Conservation (phyloP, 2,113 vertebrate genomes). For the Melanerpes aurifrons region DNA sequence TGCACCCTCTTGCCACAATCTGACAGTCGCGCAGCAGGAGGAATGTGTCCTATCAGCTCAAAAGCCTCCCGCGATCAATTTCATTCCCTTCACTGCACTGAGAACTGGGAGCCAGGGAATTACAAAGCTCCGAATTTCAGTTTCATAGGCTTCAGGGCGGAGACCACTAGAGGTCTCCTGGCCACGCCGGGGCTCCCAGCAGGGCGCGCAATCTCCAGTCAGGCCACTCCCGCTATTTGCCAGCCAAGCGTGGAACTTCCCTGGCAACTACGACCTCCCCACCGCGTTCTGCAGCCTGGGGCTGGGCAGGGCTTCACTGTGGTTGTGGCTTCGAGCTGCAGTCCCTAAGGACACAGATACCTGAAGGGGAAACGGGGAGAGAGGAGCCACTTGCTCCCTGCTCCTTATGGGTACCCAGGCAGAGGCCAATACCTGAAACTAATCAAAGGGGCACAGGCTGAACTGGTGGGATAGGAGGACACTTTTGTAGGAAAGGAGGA, state of each 20-base stretch:
- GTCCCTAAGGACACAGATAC: not conserved
- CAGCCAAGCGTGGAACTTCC: not conserved
- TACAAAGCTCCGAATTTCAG: not conserved
- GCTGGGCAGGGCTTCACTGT: not conserved
- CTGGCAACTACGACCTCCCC: not conserved
- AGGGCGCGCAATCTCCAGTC: not conserved
- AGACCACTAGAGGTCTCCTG: constrained; percentile 13
- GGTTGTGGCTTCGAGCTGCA: not conserved
- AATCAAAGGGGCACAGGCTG: not conserved
- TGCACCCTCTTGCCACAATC: not conserved
- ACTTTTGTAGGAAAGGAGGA: not conserved
- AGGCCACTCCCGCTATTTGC: not conserved
- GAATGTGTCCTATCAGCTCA: not conserved
- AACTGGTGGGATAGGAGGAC: not conserved
- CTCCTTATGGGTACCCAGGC: not conserved
- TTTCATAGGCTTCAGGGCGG: not conserved
- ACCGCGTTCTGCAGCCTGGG: not conserved
- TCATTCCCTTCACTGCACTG: not conserved
- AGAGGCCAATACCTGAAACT: not conserved
- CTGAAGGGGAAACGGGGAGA: accelerated
- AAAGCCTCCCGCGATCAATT: not conserved
- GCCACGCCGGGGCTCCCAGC: not conserved
- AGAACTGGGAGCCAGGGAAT: not conserved
- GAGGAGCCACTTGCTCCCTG: not conserved
- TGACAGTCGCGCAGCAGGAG: not conserved